phyloP scores from a whole-genome alignment of 2,888 invertebrate species.

The Allacma fusca region DNA sequence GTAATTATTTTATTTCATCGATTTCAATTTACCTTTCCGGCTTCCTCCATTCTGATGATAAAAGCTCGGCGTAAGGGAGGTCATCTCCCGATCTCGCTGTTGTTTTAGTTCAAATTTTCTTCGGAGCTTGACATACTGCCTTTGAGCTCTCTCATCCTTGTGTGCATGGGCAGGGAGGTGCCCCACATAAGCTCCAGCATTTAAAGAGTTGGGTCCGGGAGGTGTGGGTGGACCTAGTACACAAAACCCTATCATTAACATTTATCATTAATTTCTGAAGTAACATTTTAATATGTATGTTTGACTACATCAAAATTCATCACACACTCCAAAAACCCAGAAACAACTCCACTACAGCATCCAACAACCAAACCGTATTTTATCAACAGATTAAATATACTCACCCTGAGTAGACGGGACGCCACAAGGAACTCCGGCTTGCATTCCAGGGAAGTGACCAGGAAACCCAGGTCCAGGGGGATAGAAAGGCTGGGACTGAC shows the following conservation, averaged over 20 bases:
- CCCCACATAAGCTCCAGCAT: conserved; percentile 50
- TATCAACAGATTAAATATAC: not conserved
- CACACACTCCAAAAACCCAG: too few relatives aligned
- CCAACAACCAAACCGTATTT: not conserved
- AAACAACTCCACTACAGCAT: too few relatives aligned
- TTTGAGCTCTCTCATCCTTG: conserved; percentile 80
- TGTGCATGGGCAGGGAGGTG: conserved; percentile 64
- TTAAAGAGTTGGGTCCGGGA: conserved; percentile 47
- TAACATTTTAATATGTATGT: conserved; percentile 17
- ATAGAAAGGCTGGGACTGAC: conserved; percentile 59
- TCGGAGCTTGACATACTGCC: conserved; percentile 79
- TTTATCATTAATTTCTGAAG: too few relatives aligned
- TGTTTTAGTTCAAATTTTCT: conserved; percentile 77
- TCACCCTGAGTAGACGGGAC: conserved; percentile 55
- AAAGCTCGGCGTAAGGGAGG: conserved; percentile 36
- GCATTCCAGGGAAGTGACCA: conserved; percentile 57
- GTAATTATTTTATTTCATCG: too few relatives aligned
- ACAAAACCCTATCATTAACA: too few relatives aligned
- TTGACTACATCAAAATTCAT: too few relatives aligned
- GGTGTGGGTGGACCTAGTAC: conserved; percentile 48
- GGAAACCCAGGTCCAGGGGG: conserved; percentile 59
- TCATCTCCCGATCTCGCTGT: conserved; percentile 38
- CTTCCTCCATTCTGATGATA: conserved; percentile 56
- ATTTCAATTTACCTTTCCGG: conserved; percentile 68
- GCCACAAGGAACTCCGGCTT: conserved; percentile 56